Evolutionary conservation across 2,113 vertebrate species (phyloP), one percentile per base, ranked within the genome.

Genomic region (Patagioenas fasciata): DNA sequence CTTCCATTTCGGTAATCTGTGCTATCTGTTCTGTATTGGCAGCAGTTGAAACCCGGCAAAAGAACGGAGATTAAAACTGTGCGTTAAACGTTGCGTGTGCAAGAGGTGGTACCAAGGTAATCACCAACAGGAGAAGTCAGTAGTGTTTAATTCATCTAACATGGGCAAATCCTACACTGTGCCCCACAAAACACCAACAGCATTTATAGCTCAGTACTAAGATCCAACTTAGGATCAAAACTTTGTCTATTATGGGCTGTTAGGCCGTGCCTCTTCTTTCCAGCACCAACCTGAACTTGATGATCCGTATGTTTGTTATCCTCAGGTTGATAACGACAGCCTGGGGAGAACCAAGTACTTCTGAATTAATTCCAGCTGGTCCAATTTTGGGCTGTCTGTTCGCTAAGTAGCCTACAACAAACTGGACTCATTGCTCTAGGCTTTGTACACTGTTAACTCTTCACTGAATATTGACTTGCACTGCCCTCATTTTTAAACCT

Each of bases 301-400:
- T 89, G 94, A 88, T 90, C 95, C 18, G 3, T 77, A 2, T 38
- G 65, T 88, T 80, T 90, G 79, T 83, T 89, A 71, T 88, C 83
- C 65, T 84, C 58, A 42, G 72, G 90, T 91, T 94, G 90, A 50
- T 88, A 94, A 91, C 1, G 5, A 34, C 85, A 95, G 70, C 72
- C 77, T 7, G 7, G 80, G 80, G 85, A 74, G 85, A 48, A 87
- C 72, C 85, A 67, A 85, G 23, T 20, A 36, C 31, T 71, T 57
- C 29, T 26, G 93, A 89, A 94, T 65, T 61, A 84, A 74, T 80
- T 93, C 90, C 90, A 94, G 75, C 72, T 73, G 60, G 47, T 90
- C 91, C 85, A 1, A 0, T 66, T 84, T 91, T 71, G 77, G 85
- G 60, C 85, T 84, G 72, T 69, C 61, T 83, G 5, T 67, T 91